Evolutionary conservation across 2,797 vertebrate genomes (phyloP).

Genomic region (Acanthurus leucopareius): DNA sequence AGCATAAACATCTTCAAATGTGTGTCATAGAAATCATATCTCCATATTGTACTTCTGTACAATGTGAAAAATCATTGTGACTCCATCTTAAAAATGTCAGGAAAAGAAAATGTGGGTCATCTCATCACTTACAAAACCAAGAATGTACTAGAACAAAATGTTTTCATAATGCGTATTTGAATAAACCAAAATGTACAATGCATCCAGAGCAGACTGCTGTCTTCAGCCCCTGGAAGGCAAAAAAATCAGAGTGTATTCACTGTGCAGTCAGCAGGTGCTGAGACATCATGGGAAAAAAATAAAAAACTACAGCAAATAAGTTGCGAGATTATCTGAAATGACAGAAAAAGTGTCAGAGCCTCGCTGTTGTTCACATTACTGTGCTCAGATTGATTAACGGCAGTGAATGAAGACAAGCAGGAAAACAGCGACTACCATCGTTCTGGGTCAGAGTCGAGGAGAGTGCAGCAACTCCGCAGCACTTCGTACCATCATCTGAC

Average conservation of each 20-base stretch:
- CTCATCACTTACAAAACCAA: slow-evolving; percentile 25
- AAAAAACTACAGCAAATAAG: slow-evolving; percentile 38
- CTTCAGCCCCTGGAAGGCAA: slow-evolving; percentile 35
- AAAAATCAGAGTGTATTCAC: slow-evolving; percentile 27
- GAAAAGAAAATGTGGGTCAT: slow-evolving; percentile 18
- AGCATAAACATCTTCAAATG: slow-evolving; percentile 10
- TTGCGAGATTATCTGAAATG: neutral
- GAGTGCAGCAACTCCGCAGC: slow-evolving; percentile 6
- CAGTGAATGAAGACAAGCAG: slow-evolving; percentile 46
- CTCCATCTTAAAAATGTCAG: slow-evolving; percentile 22
- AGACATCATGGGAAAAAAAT: slow-evolving; percentile 21
- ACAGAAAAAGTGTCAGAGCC: slow-evolving; percentile 21
- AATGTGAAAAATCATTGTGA: neutral
- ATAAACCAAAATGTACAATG: slow-evolving; percentile 43
- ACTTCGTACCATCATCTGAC: slow-evolving; percentile 39
- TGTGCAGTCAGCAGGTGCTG: slow-evolving; percentile 61
- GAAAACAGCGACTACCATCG: slow-evolving; percentile 23
- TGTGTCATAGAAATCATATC: too few relatives aligned
- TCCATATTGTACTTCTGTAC: slow-evolving; percentile 1
- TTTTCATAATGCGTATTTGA: slow-evolving; percentile 35
- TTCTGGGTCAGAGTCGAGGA: slow-evolving; percentile 55
- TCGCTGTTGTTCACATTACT: slow-evolving; percentile 55
- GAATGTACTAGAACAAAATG: slow-evolving; percentile 10
- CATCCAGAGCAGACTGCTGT: slow-evolving; percentile 13
- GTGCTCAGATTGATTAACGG: slow-evolving; percentile 44